These are phyloP conservation scores for Mormyrops boulengeri DNA, from an alignment of 2,797 vertebrate species.

Conservation along the genomic window DNA sequence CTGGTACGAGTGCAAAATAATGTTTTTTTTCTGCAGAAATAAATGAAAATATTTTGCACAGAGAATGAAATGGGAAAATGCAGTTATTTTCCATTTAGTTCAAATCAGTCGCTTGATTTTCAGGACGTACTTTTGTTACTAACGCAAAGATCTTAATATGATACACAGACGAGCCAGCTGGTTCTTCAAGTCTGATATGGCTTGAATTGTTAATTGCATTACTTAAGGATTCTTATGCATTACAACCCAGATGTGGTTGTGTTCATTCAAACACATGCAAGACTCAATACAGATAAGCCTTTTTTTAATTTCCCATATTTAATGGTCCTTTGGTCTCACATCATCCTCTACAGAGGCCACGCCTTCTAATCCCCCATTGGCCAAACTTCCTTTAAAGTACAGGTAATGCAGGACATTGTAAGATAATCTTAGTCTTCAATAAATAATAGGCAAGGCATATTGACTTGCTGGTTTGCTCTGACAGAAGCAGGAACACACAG, in stretches of 20 bases:
- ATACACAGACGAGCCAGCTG: not conserved
- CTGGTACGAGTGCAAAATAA: constrained; percentile 16
- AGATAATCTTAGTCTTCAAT: constrained; percentile 43
- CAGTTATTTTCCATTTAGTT: not conserved
- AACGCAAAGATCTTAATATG: not conserved
- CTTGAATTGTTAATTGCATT: not conserved
- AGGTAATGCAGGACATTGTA: constrained; percentile 40
- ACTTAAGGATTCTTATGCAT: not conserved
- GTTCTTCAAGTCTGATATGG: not conserved
- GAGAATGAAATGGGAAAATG: constrained; percentile 3
- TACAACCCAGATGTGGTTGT: not conserved
- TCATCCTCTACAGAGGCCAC: not conserved
- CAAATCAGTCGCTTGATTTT: not conserved
- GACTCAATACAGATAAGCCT: not conserved
- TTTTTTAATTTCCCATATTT: not conserved
- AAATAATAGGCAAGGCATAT: constrained; percentile 40
- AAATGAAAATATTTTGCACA: not conserved
- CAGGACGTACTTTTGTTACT: not conserved
- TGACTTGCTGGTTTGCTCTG: constrained; percentile 31
- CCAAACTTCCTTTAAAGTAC: constrained; percentile 38
- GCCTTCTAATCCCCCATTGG: not conserved
- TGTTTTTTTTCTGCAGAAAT: constrained; percentile 15
- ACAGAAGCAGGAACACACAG: constrained; percentile 22
- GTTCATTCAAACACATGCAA: not conserved
- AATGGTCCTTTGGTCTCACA: not conserved